Percentiles rank a stretch among this genome's conserved stretches.
These are phyloP conservation scores for Clostera curtula DNA, from an alignment of 2,888 invertebrate genomes.

Conservation along the genomic window DNA sequence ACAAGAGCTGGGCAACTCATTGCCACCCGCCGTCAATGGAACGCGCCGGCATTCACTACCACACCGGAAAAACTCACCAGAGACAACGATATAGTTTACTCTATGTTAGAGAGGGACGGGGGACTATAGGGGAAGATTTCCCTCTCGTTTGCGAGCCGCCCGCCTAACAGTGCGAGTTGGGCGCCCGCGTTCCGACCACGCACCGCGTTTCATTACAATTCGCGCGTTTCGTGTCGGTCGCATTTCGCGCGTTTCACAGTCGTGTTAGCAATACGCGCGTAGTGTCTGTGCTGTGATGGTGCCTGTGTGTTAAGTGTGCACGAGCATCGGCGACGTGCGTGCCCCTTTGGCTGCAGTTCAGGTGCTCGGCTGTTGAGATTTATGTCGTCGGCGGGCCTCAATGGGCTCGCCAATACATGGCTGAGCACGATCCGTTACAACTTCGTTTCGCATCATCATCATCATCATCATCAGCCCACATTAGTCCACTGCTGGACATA, in stretches of 20 bases:
- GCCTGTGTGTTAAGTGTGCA: neutral
- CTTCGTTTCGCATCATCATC: too few species aligned
- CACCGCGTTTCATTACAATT: constrained; percentile 6
- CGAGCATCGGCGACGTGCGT: neutral
- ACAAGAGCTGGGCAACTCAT: constrained; percentile 23
- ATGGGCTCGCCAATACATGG: too few species aligned
- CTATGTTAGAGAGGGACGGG: constrained; percentile 27
- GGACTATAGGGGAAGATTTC: constrained; percentile 47
- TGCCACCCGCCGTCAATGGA: constrained; percentile 55
- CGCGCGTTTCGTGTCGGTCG: neutral
- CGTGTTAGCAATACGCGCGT: neutral
- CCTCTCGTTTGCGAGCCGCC: constrained; percentile 55
- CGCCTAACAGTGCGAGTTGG: constrained; percentile 35
- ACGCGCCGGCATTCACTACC: constrained; percentile 51
- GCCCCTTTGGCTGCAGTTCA: neutral
- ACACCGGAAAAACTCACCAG: constrained; percentile 37
- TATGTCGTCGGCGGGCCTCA: too few species aligned
- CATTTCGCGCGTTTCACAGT: constrained; percentile 3
- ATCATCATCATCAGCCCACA: too few species aligned
- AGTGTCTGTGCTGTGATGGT: constrained; percentile 1
- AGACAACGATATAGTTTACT: constrained; percentile 24
- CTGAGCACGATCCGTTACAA: too few species aligned
- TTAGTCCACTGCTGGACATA: too few species aligned
- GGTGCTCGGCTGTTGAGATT: neutral
- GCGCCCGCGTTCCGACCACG: constrained; percentile 32